Evolutionary conservation across 2,113 vertebrate genomes (phyloP).

Genomic region (Pagrus major): DNA sequence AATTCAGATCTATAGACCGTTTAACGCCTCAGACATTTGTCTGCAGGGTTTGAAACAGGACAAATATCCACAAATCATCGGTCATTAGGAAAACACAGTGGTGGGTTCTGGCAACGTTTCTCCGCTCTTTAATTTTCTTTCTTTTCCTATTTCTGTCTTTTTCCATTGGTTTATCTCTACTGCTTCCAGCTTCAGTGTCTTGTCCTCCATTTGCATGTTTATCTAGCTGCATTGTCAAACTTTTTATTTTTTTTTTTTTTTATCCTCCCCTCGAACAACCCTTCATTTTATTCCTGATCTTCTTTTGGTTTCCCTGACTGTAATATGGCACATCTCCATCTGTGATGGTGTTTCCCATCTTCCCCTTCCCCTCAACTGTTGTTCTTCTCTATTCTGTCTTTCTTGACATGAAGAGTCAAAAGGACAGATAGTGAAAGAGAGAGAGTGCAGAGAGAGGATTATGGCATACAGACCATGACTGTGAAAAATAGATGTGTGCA

Average conservation of each 20-base stretch:
- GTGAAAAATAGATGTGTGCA: conserved; percentile 67
- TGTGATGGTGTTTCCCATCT: conserved; percentile 16
- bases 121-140: neutral
- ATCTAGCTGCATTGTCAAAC: neutral
- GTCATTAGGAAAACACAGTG: neutral
- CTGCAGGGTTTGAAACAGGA: neutral
- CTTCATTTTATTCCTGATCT: conserved; percentile 9
- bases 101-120: neutral
- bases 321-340: conserved; percentile 20
- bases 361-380: too few species aligned
- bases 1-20: neutral
- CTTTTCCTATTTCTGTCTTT: neutral
- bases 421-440: conserved; percentile 47
- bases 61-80: neutral
- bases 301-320: conserved; percentile 3
- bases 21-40: neutral
- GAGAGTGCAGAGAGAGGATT: conserved; percentile 60
- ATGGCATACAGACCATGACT: conserved; percentile 65
- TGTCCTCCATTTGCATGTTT: conserved; percentile 16
- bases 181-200: neutral
- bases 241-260: neutral
- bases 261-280: neutral
- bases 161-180: conserved; percentile 20
- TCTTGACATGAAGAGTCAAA: conserved; percentile 42
- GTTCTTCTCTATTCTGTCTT: conserved; percentile 29